Base-by-base conservation (phyloP, 2,113 vertebrate species). In the Vombatus ursinus region DNA sequence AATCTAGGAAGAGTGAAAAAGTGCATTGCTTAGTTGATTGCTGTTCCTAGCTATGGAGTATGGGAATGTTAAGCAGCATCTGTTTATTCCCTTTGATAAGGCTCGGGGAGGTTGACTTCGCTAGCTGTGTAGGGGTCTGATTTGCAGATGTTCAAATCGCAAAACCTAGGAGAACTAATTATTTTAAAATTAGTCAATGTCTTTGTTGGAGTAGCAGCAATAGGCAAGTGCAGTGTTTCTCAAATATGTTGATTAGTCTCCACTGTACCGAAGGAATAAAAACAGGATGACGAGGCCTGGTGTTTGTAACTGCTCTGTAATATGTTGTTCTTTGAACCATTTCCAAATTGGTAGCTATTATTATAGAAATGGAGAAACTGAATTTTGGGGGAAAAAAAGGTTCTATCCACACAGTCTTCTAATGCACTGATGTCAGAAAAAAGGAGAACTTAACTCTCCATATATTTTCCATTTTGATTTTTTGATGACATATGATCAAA, bases 211-310 rank as follows among this genome's bases (percentile, higher is more conserved):
- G 93, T 96, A 52, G 95, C 93, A 94, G 96, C 9, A 95, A 96
- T 96, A 96, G 93, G 94, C 93, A 97, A 97, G 93, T 84, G 28
- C 0, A 1, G 96, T 94, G 53, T 97, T 98, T 97, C 96, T 97
- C 95, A 97, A 97, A 97, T 95, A 95, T 91, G 68, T 96, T 98
- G 95, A 94, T 96, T 98, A 98, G 57, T 93, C 94, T 97, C 95
- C 91, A 95, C 93, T 96, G 94, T 93, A 97, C 97, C 97, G 97
- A 97, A 98, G 93, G 44, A 93, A 96, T 77, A 95, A 96, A 96
- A 49, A 8, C 14, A n/a, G 50, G 51, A 47, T 89, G 37, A 90
- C 44, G 91, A 90, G 95, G 93, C 51, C 89, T 96, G 94, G 95
- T 96, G 47, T 95, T 91, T 97, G 91, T 95, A 96, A 98, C 96